Base-by-base conservation (phyloP, 2,797 vertebrate genomes). In the Chrysocyon brachyurus region DNA sequence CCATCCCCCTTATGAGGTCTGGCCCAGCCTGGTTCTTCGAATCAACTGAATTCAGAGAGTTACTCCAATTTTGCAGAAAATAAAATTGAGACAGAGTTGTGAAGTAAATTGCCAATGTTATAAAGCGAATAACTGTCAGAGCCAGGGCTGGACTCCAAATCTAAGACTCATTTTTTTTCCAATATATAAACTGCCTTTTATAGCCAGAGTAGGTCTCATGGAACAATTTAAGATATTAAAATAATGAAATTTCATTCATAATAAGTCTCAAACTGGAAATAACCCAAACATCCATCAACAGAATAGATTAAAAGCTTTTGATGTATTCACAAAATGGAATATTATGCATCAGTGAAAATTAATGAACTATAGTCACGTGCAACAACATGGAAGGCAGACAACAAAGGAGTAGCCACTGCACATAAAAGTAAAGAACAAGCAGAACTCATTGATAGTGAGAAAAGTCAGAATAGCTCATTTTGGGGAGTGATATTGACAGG, bases 221-320 rank as follows among this genome's bases (percentile, higher is more conserved):
- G 33, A 82, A 86, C 15, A 90, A 89, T 40, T 85, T 28, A 83
- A 94, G n/a, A 26, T 46, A 56, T 77, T 83, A 90, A 95, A 96
- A 40, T 87, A 24, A 61, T 91, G 52, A 89, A 87, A 49, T 2
- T 36, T 89, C 16, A 95, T 72, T 84, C 54, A 56, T 70, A 81
- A 64, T 86, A 89, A 89, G 77, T 9, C 5, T 11, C 64, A 63
- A 78, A 73, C 24, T 89, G 36, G 28, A 84, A 96, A 66, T 8
- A 91, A 79, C 12, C 24, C 26, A 95, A 91, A 88, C 73, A 85
- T 56, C 5, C 26, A 57, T 72, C 49, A 70, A 75, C 0, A 82
- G 11, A 15, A 63, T 64, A 57, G 16, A 91, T 82, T 33, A 77
- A 90, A 40, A 31, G 0, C 66, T 83, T 70, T 59, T 66, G 3